Conservation (phyloP, 2,113 vertebrate species). For the Sapayoa aenigma region DNA sequence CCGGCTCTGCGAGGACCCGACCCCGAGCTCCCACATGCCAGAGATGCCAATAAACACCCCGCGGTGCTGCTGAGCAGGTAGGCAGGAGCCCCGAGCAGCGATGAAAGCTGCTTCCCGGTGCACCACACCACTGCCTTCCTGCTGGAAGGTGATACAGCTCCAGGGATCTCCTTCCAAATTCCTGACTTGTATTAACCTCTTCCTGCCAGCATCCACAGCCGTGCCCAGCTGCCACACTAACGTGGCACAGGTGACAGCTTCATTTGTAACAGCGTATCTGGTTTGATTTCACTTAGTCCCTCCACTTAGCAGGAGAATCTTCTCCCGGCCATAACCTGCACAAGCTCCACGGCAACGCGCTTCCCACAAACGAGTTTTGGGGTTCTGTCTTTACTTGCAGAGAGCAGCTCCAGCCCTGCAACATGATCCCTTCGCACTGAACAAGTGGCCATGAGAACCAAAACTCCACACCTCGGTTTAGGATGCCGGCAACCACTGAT, state of each 20-base stretch:
- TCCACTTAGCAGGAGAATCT: neutral
- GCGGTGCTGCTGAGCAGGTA: neutral
- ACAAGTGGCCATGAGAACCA: constrained; percentile 1
- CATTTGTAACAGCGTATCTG: neutral
- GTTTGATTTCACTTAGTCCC: neutral
- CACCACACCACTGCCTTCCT: neutral
- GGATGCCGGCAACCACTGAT: neutral
- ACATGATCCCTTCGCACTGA: neutral
- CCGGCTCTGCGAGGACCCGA: neutral
- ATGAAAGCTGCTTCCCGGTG: neutral
- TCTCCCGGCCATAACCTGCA: neutral
- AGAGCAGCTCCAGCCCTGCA: neutral
- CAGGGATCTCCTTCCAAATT: neutral
- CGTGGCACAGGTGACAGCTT: neutral
- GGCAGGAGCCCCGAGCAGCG: neutral
- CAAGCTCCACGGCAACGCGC: neutral
- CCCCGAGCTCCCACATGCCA: neutral
- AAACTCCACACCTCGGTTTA: constrained; percentile 8
- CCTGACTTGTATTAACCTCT: neutral
- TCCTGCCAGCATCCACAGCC: neutral
- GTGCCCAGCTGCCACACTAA: neutral
- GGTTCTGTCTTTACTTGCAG: constrained; percentile 4
- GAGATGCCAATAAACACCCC: neutral
- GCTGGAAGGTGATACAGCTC: neutral
- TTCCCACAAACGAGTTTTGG: neutral